These are phyloP conservation scores for Xyrauchen texanus DNA, from an alignment of 2,113 vertebrate genomes.

Conservation along the genomic window DNA sequence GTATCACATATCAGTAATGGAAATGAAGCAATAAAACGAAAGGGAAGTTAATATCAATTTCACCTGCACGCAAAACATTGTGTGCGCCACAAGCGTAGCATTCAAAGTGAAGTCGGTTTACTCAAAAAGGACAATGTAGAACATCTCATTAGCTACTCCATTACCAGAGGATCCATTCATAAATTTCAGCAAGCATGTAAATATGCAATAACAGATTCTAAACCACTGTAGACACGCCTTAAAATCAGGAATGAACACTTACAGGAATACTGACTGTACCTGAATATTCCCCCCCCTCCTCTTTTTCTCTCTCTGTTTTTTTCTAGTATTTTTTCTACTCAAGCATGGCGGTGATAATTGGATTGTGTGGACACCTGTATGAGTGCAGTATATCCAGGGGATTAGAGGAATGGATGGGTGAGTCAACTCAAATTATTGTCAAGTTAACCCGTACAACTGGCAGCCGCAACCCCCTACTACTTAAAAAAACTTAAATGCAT, in stretches of 20 bases:
- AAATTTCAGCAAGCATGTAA: conserved; percentile 10
- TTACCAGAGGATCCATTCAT: conserved; percentile 28
- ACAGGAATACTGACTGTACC: neutral
- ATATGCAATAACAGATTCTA: conserved; percentile 4
- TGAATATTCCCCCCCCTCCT: no score
- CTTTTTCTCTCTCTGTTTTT: conserved; percentile 17
- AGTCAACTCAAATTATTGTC: conserved; percentile 71
- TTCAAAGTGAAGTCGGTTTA: neutral
- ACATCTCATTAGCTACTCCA: neutral
- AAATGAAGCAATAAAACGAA: conserved; percentile 19
- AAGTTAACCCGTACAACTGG: conserved; percentile 36
- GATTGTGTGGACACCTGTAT: conserved; percentile 70
- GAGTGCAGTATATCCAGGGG: conserved; percentile 66
- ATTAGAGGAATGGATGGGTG: conserved; percentile 67
- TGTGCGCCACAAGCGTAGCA: neutral
- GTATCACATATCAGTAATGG: conserved; percentile 18
- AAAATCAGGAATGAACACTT: neutral
- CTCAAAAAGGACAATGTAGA: conserved; percentile 12
- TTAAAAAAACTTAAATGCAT: neutral
- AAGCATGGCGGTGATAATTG: conserved; percentile 61
- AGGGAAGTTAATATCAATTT: conserved; percentile 7
- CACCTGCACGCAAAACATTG: conserved; percentile 2
- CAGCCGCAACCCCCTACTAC: conserved; percentile 8
- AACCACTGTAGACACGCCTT: neutral
- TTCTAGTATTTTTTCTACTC: conserved; percentile 26